Base-by-base conservation (phyloP, 2,113 vertebrate genomes). In the Protobothrops flavoviridis region DNA sequence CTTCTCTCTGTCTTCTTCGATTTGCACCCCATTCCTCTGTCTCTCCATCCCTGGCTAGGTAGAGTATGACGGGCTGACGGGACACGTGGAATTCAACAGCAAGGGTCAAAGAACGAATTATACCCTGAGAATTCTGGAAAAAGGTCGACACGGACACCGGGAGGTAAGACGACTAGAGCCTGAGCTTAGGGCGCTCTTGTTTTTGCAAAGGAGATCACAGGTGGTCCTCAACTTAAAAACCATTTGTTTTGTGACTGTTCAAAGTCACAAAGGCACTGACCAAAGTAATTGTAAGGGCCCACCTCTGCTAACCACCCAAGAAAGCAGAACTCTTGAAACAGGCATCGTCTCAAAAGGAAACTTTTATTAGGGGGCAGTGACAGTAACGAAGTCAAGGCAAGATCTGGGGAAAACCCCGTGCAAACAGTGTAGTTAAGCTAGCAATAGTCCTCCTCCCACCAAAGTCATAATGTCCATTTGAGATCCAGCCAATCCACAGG, bases 21-120 rank as follows among this genome's bases (percentile, higher is more conserved):
- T 10, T 43, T 9, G 50, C 5, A 8, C 5, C 52, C 86, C 29
- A 5, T 33, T 52, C 11, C 26, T 21, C 9, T n/a, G 29, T 93
- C 94, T 94, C 94, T 91, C 95, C 90, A 86, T 20, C 95, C 95
- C 95, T 95, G 94, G 93, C 96, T 97, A 99, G 99, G 99, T 99
- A 97, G 99, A 99, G 98, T 99, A 98, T 89, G 98, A 99, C 0
- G 99, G 99, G 64, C 97, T 99, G 96, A 99, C 98, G 0, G 98
- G 99, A 61, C 97, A 98, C 20, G 98, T 99, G 0, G 99, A 99
- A 96, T 99, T 99, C 96, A 99, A 99, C 98, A 99, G 99, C 97
- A 99, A 98, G 97, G 99, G 99, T n/a, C 99, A 99, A 96, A 98
- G 99, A 92, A 99, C 98, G 92, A 99, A 99, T 97, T 99, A 99